Percentiles rank a stretch among this genome's conserved stretches.
Evolutionary conservation across 2,797 vertebrate species (phyloP).

Genomic region (Xiphophorus birchmanni): DNA sequence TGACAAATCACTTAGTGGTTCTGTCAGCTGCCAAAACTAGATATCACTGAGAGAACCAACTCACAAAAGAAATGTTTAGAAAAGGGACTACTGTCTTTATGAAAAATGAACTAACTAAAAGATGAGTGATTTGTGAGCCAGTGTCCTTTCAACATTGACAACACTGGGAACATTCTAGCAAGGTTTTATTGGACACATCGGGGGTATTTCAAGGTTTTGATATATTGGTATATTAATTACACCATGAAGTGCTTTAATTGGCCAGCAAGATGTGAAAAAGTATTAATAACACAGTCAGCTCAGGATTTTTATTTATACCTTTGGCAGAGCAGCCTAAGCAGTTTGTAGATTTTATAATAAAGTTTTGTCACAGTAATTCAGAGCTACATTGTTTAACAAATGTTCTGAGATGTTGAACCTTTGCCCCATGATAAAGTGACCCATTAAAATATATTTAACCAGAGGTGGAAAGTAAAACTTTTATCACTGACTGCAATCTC

Average conservation of each 20-base stretch:
- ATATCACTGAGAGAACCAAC: slow-evolving; percentile 21
- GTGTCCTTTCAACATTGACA: background rate
- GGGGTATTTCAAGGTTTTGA: background rate
- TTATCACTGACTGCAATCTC: background rate
- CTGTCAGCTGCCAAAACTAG: slow-evolving; percentile 31
- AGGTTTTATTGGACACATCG: background rate
- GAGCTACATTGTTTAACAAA: background rate
- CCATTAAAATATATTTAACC: background rate
- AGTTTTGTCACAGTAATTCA: background rate
- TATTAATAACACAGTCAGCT: too few species aligned
- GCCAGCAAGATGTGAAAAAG: too few species aligned
- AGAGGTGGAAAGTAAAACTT: background rate
- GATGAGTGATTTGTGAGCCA: background rate
- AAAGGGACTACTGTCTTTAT: slow-evolving; percentile 1
- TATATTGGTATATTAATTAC: background rate
- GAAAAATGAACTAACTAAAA: slow-evolving; percentile 6
- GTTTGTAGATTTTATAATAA: background rate
- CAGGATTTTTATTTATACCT: too few species aligned
- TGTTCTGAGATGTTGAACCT: background rate
- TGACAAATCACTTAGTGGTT: slow-evolving; percentile 39
- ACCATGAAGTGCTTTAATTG: too few species aligned
- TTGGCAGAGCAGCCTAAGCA: background rate
- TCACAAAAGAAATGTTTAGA: slow-evolving; percentile 9
- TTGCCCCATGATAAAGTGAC: background rate
- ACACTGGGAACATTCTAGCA: background rate